Conservation (phyloP, 2,113 vertebrate genomes). For the Pelusios castaneus region DNA sequence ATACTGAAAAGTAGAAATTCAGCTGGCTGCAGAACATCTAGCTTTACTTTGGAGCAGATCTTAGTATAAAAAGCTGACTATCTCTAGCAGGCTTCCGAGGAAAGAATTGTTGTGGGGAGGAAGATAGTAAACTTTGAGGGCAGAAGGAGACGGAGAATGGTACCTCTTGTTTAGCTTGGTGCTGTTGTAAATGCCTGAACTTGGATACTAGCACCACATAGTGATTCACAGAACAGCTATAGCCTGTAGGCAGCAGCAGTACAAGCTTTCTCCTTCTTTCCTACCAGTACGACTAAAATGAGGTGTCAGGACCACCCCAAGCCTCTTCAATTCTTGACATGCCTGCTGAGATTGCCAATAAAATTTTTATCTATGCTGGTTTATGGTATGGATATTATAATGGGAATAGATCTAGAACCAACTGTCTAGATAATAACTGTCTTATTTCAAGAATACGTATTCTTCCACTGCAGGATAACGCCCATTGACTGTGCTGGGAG, state of each 20-base stretch:
- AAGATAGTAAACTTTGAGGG: neutral
- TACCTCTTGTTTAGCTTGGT: neutral
- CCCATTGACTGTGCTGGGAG: neutral
- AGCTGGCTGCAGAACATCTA: neutral
- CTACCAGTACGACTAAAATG: neutral
- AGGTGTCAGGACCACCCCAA: neutral
- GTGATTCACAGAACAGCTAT: fast-evolving
- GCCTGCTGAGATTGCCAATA: neutral
- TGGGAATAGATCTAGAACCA: neutral
- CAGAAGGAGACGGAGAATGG: neutral
- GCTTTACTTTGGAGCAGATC: neutral
- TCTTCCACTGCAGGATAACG: neutral
- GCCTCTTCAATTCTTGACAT: fast-evolving
- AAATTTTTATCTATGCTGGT: neutral
- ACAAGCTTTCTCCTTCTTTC: neutral
- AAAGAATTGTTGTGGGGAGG: neutral
- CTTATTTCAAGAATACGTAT: neutral
- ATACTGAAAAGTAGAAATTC: neutral
- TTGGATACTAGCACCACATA: neutral
- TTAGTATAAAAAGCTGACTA: neutral
- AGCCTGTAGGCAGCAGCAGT: neutral
- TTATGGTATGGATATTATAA: neutral
- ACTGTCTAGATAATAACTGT: too few relatives aligned
- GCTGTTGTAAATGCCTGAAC: neutral
- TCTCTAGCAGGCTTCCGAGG: neutral